Evolutionary conservation across 2,113 vertebrate genomes (phyloP).

Genomic region (Psilopsiagon aurifrons): DNA sequence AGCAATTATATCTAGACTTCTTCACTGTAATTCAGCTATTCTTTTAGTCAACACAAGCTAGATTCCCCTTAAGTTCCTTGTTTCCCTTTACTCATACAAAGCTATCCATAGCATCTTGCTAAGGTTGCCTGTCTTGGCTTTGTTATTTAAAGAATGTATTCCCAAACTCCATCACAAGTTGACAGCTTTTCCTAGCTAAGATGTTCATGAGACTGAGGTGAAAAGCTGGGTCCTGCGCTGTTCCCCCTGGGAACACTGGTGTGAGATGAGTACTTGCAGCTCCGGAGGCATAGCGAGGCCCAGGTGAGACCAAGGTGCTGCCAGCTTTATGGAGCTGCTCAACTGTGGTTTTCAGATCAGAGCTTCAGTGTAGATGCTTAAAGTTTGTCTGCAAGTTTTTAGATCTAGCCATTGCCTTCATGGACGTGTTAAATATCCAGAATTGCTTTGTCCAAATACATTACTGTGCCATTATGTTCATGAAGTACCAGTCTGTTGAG

Average conservation of each 20-base stretch:
- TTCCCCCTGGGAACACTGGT: background rate
- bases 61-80: background rate
- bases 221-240: fast-evolving
- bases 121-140: background rate
- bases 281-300: background rate
- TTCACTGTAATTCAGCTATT: background rate
- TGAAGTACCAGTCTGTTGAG: background rate
- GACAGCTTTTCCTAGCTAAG: background rate
- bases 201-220: background rate
- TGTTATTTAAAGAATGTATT: background rate
- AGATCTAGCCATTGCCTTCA: background rate
- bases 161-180: background rate
- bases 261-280: background rate
- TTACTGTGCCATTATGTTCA: background rate
- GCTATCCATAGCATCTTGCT: background rate
- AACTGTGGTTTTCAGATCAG: background rate
- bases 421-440: background rate
- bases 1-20: background rate
- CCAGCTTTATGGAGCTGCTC: background rate
- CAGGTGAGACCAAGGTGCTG: fast-evolving
- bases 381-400: background rate
- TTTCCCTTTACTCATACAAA: background rate
- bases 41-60: background rate
- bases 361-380: fast-evolving
- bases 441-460: background rate